Evolutionary conservation across 2,888 invertebrate genomes (phyloP).

Genomic region (Bellardia pandia): DNA sequence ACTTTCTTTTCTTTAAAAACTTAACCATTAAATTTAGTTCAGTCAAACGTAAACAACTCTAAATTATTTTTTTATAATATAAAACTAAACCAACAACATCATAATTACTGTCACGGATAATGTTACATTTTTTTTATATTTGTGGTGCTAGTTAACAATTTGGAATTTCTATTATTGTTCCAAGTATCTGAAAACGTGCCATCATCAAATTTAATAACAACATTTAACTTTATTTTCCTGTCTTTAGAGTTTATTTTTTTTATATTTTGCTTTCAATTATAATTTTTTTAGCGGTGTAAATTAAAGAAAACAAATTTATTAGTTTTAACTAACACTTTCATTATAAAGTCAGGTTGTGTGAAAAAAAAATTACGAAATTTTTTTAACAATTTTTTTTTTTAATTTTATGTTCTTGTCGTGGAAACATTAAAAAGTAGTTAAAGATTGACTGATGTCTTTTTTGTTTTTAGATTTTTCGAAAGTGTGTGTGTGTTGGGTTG

Average conservation of each 20-base stretch:
- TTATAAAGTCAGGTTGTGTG: neutral
- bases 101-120: conserved; percentile 9
- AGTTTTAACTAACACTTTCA: neutral
- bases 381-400: neutral
- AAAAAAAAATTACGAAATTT: neutral
- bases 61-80: neutral
- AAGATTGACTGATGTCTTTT: neutral
- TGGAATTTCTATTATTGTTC: conserved; percentile 1
- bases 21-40: neutral
- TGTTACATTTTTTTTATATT: neutral
- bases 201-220: conserved; percentile 31
- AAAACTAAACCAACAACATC: conserved; percentile 1
- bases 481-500: neutral
- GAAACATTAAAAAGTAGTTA: conserved; percentile 11
- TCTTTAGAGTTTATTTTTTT: neutral
- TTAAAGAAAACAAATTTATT: neutral
- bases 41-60: neutral
- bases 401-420: neutral
- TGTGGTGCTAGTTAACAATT: neutral
- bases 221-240: conserved; percentile 28
- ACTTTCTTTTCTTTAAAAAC: neutral
- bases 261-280: neutral
- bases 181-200: conserved; percentile 1
- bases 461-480: conserved; percentile 14
- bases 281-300: neutral